Evolutionary conservation across 2,888 invertebrate species (phyloP).

Genomic region (Dendrolimus houi): DNA sequence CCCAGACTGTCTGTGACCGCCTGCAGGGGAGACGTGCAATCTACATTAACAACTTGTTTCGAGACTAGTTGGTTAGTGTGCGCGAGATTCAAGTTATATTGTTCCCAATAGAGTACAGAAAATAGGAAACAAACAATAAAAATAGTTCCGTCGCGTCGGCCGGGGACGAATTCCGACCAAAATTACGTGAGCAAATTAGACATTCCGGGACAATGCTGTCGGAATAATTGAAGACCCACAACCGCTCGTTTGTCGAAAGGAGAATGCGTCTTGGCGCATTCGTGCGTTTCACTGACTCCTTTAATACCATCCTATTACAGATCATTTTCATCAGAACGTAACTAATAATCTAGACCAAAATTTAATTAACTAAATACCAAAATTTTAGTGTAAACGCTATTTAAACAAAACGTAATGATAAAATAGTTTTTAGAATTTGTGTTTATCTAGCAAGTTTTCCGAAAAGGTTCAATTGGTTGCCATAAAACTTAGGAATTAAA

Average conservation of each 20-base stretch:
- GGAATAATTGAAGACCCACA: constrained; percentile 60
- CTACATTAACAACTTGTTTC: constrained; percentile 57
- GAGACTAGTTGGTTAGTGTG: constrained; percentile 58
- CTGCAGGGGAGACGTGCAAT: constrained; percentile 50
- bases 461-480: too few species aligned
- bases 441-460: too few species aligned
- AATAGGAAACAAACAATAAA: constrained; percentile 74
- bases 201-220: constrained; percentile 66
- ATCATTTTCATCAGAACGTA: too few species aligned
- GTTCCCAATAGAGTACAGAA: constrained; percentile 56
- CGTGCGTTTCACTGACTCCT: not conserved
- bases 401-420: too few species aligned
- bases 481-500: too few species aligned
- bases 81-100: constrained; percentile 60
- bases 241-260: constrained; percentile 40
- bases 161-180: constrained; percentile 65
- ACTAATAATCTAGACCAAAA: too few species aligned
- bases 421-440: too few species aligned
- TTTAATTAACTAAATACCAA: too few species aligned
- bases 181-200: constrained; percentile 75
- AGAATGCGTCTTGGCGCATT: constrained; percentile 25
- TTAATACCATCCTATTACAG: not conserved
- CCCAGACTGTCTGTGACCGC: constrained; percentile 7
- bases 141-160: constrained; percentile 66
- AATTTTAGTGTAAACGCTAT: too few species aligned